A percentile compares a stretch with the other conserved stretches of the same genome.
Evolutionary conservation across 2,888 invertebrate species (phyloP).

Genomic region (Halictus quadricinctus): DNA sequence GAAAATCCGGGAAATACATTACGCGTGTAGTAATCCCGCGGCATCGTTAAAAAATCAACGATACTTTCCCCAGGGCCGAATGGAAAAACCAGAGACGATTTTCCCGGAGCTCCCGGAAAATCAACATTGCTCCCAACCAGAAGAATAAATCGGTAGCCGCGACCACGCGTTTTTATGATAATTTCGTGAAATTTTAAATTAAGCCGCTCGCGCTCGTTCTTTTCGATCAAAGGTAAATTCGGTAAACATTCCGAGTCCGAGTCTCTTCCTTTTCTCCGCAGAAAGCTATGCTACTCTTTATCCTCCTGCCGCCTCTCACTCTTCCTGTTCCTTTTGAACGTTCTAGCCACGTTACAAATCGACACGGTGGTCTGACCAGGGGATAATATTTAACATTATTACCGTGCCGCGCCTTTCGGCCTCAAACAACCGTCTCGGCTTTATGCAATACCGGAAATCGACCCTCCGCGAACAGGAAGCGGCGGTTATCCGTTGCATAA

Average conservation of each 20-base stretch:
- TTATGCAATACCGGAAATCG: slow-evolving; percentile 69
- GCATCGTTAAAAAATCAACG: slow-evolving; percentile 40
- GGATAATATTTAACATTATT: slow-evolving; percentile 65
- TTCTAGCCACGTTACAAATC: slow-evolving; percentile 27
- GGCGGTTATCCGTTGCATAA: slow-evolving; percentile 62
- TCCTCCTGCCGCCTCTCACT: background rate
- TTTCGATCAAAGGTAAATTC: slow-evolving; percentile 42
- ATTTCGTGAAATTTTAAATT: slow-evolving; percentile 48
- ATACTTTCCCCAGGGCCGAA: background rate
- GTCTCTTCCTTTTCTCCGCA: background rate
- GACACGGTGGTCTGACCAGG: slow-evolving; percentile 42
- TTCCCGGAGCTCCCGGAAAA: slow-evolving; percentile 44
- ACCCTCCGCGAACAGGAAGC: slow-evolving; percentile 60
- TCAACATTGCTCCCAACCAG: slow-evolving; percentile 44
- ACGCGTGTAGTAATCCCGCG: slow-evolving; percentile 51
- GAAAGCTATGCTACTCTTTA: background rate
- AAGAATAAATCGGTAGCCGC: slow-evolving; percentile 35
- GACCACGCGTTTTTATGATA: slow-evolving; percentile 23
- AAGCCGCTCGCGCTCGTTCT: slow-evolving; percentile 24
- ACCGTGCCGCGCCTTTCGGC: slow-evolving; percentile 52
- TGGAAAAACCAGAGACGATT: slow-evolving; percentile 44
- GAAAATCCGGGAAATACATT: slow-evolving; percentile 50
- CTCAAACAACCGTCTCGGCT: slow-evolving; percentile 45
- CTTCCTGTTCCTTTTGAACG: background rate
- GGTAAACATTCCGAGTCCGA: slow-evolving; percentile 33